A percentile compares a stretch with the other conserved stretches of the same genome.
Evolutionary conservation across 2,113 vertebrate species (phyloP).

Genomic region (Tautogolabrus adspersus): DNA sequence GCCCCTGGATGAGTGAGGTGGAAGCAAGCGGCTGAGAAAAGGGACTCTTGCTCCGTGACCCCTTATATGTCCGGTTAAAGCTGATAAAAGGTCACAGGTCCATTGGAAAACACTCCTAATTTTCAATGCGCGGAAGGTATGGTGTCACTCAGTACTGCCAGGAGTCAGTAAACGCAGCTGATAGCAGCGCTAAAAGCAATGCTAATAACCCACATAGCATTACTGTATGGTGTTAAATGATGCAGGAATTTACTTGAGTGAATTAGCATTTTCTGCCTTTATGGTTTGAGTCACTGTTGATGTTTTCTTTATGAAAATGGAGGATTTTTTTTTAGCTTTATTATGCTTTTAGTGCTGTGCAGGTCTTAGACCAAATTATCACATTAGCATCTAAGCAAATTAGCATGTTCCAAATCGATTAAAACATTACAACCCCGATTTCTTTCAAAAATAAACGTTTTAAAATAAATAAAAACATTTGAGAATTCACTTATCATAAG

Average conservation of each 20-base stretch:
- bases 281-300: not conserved
- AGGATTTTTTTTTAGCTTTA: not conserved
- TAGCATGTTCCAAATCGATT: conserved; percentile 29
- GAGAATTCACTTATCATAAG: conserved; percentile 13
- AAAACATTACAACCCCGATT: not conserved
- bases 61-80: conserved; percentile 63
- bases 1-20: conserved; percentile 29
- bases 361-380: not conserved
- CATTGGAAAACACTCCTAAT: conserved; percentile 78
- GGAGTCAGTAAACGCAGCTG: conserved; percentile 51
- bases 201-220: conserved; percentile 60
- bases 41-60: conserved; percentile 47
- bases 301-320: not conserved
- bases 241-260: conserved; percentile 34
- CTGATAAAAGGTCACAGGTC: conserved; percentile 75
- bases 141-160: conserved; percentile 68
- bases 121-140: conserved; percentile 73
- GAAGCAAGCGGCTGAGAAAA: conserved; percentile 27
- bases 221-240: conserved; percentile 55
- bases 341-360: not conserved
- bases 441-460: not conserved
- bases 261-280: not conserved
- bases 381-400: conserved; percentile 37
- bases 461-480: not conserved
- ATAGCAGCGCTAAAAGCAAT: conserved; percentile 24